phyloP scores from a whole-genome alignment of 2,888 invertebrate genomes.

The Doris montereyensis region DNA sequence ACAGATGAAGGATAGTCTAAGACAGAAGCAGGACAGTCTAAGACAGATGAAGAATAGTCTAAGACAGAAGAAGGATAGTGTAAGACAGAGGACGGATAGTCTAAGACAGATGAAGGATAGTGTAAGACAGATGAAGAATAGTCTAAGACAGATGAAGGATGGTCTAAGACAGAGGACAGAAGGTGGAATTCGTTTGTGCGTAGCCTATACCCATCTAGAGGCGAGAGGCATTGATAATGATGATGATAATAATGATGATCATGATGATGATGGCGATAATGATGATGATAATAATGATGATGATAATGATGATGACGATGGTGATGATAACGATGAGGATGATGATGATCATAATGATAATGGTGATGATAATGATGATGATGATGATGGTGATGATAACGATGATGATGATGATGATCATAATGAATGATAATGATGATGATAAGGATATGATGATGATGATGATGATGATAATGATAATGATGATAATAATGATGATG shows the following conservation, averaged over 20 bases:
- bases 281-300: constrained; percentile 29
- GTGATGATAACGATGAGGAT: neutral
- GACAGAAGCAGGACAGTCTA: no score
- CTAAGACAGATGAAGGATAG: no score
- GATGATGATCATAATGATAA: neutral
- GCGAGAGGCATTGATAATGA: constrained; percentile 27
- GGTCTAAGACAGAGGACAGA: no score
- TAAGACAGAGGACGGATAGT: no score
- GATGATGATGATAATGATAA: constrained; percentile 32
- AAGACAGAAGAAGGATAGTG: no score
- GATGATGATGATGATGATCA: neutral
- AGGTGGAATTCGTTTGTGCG: no score
- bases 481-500: constrained; percentile 28
- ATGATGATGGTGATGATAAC: neutral
- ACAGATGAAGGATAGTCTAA: no score
- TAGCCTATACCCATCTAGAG: no score
- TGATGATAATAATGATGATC: constrained; percentile 28
- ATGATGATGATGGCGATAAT: constrained; percentile 26
- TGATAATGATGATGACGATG: constrained; percentile 6
- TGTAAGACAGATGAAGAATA: no score
- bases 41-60: no score
- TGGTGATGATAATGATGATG: constrained; percentile 12
- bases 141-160: no score
- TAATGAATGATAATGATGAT: constrained; percentile 27
- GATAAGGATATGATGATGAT: constrained; percentile 33